A percentile compares a stretch with the other conserved stretches of the same genome.
These are phyloP conservation scores for Sterrhoptilus dennistouni DNA, from an alignment of 2,113 vertebrate species.

Conservation along the genomic window DNA sequence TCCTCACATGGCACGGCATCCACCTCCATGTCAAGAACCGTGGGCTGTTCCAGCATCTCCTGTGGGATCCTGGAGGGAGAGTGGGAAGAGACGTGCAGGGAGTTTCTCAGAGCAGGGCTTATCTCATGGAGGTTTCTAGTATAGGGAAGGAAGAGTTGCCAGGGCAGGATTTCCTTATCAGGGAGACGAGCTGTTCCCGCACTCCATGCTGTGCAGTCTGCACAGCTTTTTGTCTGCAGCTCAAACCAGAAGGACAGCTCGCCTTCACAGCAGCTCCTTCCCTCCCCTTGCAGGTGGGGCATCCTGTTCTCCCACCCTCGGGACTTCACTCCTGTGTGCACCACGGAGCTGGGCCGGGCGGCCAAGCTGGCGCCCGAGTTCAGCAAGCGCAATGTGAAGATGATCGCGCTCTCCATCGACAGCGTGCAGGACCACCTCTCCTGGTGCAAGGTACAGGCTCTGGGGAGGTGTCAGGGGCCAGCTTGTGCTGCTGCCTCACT, in stretches of 20 bases:
- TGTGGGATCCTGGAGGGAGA: not conserved
- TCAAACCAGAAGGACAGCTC: accelerated
- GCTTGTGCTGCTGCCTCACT: not conserved
- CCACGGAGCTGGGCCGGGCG: slow-evolving; percentile 91
- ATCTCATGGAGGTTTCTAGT: accelerated
- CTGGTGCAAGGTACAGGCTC: slow-evolving; percentile 86
- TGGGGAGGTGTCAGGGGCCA: not conserved
- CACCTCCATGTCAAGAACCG: not conserved
- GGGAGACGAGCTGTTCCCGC: not conserved
- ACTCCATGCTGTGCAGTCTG: accelerated
- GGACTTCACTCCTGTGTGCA: slow-evolving; percentile 96
- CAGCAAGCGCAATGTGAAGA: slow-evolving; percentile 87
- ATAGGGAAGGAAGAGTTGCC: not conserved
- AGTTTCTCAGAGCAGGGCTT: not conserved
- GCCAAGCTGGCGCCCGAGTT: slow-evolving; percentile 84
- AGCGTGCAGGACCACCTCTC: slow-evolving; percentile 86
- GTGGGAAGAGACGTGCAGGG: accelerated
- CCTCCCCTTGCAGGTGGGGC: slow-evolving; percentile 85
- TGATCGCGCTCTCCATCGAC: slow-evolving; percentile 95
- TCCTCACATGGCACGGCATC: accelerated
- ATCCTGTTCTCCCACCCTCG: slow-evolving; percentile 94
- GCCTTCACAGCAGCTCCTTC: not conserved
- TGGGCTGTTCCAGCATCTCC: not conserved
- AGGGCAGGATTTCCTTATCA: not conserved
- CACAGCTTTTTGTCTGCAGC: not conserved